phyloP scores from a whole-genome alignment of 35 echinoderm and acorn worm genomes.

The Eucidaris tribuloides region DNA sequence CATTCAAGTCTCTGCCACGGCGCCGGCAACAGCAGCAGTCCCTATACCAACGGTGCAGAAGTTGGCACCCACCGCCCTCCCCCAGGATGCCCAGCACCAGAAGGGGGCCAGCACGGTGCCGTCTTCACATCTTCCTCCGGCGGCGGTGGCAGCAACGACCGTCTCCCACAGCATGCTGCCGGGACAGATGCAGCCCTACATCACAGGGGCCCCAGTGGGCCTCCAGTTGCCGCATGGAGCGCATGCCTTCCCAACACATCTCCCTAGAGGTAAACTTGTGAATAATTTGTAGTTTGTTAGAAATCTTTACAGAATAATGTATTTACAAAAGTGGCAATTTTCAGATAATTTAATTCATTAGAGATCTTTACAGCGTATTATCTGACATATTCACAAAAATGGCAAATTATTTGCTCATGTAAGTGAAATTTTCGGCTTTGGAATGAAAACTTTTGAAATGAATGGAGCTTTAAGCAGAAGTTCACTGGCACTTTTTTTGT shows the following conservation, averaged over 20 bases:
- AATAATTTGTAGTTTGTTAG: no score
- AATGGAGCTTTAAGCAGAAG: no score
- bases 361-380: no score
- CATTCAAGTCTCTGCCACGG: neutral
- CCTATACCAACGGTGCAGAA: conserved; percentile 16
- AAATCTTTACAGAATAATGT: no score
- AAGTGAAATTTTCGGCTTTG: no score
- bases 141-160: neutral
- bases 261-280: conserved; percentile 45
- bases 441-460: no score
- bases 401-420: no score
- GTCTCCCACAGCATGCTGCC: neutral
- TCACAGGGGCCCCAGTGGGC: neutral
- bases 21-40: neutral
- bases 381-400: no score
- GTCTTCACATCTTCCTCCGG: conserved; percentile 10
- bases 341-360: no score
- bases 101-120: neutral
- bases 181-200: neutral
- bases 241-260: conserved; percentile 38
- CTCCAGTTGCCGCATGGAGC: neutral
- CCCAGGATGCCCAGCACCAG: neutral
- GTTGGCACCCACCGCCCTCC: neutral
- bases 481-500: no score
- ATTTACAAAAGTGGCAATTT: no score